Conservation (phyloP, 2,113 vertebrate genomes). For the Phaethon lepturus region DNA sequence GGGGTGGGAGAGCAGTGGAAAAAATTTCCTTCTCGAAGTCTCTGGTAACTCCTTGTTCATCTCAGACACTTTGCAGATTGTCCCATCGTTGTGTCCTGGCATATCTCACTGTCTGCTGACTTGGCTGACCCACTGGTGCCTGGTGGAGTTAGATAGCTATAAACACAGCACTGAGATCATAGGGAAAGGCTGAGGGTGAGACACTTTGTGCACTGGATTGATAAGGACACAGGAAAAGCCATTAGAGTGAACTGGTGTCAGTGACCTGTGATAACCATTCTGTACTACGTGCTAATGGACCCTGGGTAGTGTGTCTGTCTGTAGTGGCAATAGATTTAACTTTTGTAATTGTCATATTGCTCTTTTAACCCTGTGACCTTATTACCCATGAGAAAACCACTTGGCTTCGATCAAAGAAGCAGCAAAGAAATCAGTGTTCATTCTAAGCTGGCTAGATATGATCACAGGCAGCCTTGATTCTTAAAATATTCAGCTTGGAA, state of each 20-base stretch:
- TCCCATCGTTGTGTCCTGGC: slow-evolving; percentile 53
- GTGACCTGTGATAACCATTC: slow-evolving; percentile 70
- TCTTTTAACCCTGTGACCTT: slow-evolving; percentile 71
- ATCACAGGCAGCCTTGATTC: slow-evolving; percentile 2
- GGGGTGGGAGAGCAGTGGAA: neutral
- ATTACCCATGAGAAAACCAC: slow-evolving; percentile 48
- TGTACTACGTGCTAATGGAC: slow-evolving; percentile 62
- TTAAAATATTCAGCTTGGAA: slow-evolving; percentile 24
- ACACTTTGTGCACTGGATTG: slow-evolving; percentile 74
- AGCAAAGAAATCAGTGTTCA: neutral
- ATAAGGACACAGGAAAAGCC: slow-evolving; percentile 83
- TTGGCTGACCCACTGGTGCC: slow-evolving; percentile 66
- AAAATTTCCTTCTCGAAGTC: slow-evolving; percentile 20
- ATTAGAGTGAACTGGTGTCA: slow-evolving; percentile 51
- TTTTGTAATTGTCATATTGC: slow-evolving; percentile 67
- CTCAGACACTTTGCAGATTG: slow-evolving; percentile 56
- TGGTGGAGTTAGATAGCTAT: slow-evolving; percentile 70
- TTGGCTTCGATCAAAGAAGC: slow-evolving; percentile 60
- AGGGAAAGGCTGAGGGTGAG: slow-evolving; percentile 63
- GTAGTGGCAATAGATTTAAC: slow-evolving; percentile 44
- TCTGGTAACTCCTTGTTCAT: slow-evolving; percentile 42
- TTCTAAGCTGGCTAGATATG: neutral
- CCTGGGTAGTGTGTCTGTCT: slow-evolving; percentile 27
- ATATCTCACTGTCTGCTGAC: slow-evolving; percentile 70
- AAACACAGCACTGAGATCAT: slow-evolving; percentile 70